phyloP scores from a whole-genome alignment of 1,140 invertebrate species.

The Drosophila lowei region DNA sequence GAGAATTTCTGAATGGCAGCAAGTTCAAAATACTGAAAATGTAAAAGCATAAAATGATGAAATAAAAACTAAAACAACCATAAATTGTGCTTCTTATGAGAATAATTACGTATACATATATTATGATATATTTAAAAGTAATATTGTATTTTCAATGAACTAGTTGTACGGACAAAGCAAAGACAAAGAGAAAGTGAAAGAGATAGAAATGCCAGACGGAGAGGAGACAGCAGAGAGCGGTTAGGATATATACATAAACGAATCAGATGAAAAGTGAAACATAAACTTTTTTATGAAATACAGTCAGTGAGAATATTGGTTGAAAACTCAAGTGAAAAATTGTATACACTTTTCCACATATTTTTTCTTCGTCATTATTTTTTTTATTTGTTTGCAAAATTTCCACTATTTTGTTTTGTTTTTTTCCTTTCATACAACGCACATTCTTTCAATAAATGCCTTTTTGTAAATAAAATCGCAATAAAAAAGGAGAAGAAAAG shows the following conservation, averaged over 20 bases:
- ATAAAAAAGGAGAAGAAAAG: conserved; percentile 38
- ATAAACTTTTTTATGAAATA: conserved; percentile 37
- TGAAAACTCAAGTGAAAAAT: conserved; percentile 42
- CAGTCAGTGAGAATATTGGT: conserved; percentile 37
- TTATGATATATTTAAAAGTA: conserved; percentile 40
- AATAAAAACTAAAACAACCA: conserved; percentile 46
- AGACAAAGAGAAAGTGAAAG: conserved; percentile 20
- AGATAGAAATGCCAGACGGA: neutral
- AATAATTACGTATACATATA: conserved; percentile 54
- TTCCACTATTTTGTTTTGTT: conserved; percentile 20
- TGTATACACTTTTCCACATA: conserved; percentile 16
- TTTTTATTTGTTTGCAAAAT: conserved; percentile 51
- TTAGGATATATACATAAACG: conserved; percentile 12
- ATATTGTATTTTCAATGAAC: conserved; percentile 68
- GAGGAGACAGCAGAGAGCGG: conserved; percentile 23
- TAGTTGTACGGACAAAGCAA: conserved; percentile 53
- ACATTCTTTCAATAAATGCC: conserved; percentile 51
- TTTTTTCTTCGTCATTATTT: conserved; percentile 25
- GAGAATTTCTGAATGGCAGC: conserved; percentile 33
- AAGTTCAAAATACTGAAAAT: conserved; percentile 72
- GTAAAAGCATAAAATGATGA: conserved; percentile 75
- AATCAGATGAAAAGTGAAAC: conserved; percentile 12
- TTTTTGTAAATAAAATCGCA: conserved; percentile 78
- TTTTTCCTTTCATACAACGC: conserved; percentile 39
- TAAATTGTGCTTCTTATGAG: conserved; percentile 78